These are phyloP conservation scores for Adelges cooleyi DNA, from an alignment of 1,140 invertebrate genomes.

Conservation along the genomic window DNA sequence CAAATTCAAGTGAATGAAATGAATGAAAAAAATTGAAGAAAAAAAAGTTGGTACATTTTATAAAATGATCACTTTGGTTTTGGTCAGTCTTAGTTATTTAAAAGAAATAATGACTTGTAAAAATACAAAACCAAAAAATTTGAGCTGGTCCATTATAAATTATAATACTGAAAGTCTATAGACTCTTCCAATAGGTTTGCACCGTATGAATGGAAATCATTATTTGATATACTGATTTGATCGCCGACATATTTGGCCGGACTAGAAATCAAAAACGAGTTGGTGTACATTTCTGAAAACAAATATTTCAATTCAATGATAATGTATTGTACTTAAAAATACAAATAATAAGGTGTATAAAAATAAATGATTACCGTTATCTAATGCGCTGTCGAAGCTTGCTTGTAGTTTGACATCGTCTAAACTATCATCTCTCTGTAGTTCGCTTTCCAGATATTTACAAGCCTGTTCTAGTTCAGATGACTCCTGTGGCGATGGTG, in stretches of 20 bases:
- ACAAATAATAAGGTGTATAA: not conserved
- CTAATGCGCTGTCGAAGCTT: not conserved
- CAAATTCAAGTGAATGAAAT: not conserved
- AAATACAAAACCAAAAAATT: not conserved
- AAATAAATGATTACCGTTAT: conserved; percentile 16
- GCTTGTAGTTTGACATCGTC: not conserved
- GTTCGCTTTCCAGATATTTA: conserved; percentile 13
- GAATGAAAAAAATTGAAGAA: not conserved
- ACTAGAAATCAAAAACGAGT: conserved; percentile 27
- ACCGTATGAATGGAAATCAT: conserved; percentile 23
- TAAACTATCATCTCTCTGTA: not conserved
- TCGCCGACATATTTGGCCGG: conserved; percentile 16
- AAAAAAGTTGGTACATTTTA: not conserved
- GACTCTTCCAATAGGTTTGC: conserved; percentile 17
- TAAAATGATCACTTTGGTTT: conserved; percentile 19
- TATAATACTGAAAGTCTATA: conserved; percentile 25
- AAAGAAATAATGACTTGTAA: not conserved
- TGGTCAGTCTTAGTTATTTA: conserved; percentile 20
- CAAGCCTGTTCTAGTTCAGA: conserved; percentile 22
- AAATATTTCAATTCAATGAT: not conserved
- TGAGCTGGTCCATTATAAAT: conserved; percentile 15
- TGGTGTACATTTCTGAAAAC: conserved; percentile 24
- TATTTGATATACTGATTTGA: conserved; percentile 21
- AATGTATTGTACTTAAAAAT: not conserved
- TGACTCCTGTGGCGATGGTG: not conserved